Evolutionary conservation across 2,113 vertebrate species (phyloP).

Genomic region (Chionis minor): DNA sequence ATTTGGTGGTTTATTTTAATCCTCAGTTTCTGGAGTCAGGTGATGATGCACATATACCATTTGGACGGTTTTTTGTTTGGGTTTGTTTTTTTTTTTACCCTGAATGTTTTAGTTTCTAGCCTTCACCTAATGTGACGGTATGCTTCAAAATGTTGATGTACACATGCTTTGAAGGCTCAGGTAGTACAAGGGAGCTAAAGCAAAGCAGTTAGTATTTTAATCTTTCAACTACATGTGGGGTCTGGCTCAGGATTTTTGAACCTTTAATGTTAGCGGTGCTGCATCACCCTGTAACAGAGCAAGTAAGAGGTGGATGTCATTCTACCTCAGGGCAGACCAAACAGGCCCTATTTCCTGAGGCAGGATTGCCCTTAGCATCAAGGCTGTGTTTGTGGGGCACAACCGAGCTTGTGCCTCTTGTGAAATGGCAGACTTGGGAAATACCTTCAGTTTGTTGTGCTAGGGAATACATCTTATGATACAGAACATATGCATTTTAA

Average conservation of each 20-base stretch:
- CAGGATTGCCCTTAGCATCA: background rate
- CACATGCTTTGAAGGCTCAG: background rate
- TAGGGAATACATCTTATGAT: background rate
- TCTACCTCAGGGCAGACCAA: background rate
- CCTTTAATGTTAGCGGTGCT: background rate
- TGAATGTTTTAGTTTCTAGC: background rate
- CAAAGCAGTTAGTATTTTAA: background rate
- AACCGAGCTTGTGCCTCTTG: background rate
- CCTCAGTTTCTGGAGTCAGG: background rate
- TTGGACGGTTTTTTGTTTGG: rapidly evolving
- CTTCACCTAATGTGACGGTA: background rate
- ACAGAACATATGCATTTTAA: background rate
- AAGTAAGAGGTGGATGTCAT: background rate
- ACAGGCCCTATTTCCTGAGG: background rate
- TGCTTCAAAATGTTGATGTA: background rate
- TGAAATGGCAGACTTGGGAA: background rate
- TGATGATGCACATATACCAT: background rate
- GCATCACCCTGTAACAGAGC: background rate
- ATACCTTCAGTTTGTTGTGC: background rate
- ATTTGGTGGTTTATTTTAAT: background rate
- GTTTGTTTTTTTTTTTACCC: background rate
- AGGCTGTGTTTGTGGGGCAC: background rate
- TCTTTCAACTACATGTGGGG: background rate
- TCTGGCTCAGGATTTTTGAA: background rate
- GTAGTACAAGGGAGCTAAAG: background rate